phyloP scores from a whole-genome alignment of 2,888 invertebrate species.

The Stenodema calcarata region DNA sequence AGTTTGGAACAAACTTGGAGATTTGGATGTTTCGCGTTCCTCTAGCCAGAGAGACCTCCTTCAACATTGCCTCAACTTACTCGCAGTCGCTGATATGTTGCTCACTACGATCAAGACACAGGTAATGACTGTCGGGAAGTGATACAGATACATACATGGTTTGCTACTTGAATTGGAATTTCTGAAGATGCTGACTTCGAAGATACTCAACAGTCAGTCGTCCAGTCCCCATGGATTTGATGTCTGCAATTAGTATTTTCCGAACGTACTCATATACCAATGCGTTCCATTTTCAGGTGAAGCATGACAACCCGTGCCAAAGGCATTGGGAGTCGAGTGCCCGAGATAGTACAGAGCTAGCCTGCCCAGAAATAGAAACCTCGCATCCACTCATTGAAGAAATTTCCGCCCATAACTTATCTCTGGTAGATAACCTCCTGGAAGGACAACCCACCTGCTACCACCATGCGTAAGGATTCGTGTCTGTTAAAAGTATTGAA shows the following conservation, averaged over 20 bases:
- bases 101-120: background rate
- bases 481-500: too few species aligned
- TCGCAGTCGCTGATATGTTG: background rate
- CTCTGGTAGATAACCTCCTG: background rate
- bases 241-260: background rate
- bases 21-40: background rate
- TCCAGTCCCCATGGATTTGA: too few species aligned
- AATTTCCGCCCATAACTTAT: background rate
- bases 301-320: background rate
- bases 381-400: background rate
- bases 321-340: conserved; percentile 4
- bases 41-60: background rate
- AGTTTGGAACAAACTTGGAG: background rate
- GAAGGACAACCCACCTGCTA: background rate
- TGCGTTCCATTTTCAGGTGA: too few species aligned
- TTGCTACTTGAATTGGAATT: too few species aligned
- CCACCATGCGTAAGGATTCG: background rate
- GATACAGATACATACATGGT: too few species aligned
- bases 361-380: background rate
- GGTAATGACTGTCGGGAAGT: too few species aligned
- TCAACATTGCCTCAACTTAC: background rate
- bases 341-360: conserved; percentile 20
- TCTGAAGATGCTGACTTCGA: too few species aligned
- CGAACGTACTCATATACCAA: too few species aligned
- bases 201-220: too few species aligned